Evolutionary conservation across 2,888 invertebrate genomes (phyloP), one percentile per base, ranked within the genome.

Genomic region (Leptinotarsa tumamoca): DNA sequence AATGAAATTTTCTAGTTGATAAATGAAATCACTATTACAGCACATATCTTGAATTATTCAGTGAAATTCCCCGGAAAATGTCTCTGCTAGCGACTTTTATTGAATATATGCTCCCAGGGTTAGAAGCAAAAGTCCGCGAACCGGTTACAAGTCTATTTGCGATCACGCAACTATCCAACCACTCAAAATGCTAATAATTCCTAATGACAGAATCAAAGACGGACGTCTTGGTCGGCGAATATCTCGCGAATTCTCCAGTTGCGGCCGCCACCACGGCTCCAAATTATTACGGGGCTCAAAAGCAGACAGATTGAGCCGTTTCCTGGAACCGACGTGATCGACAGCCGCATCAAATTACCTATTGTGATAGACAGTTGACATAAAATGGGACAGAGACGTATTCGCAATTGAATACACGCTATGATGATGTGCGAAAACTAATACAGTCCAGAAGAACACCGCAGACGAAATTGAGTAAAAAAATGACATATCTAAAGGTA

Each of bases 271-370:
- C 79, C 80, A 77, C 75, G 78, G 76, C 79, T 71, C 79, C 75
- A 69, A 82, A 80, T 80, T 82, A 82, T 82, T 78, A 79, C 80
- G 77, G 72, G 77, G 50, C 77, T 80, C 79, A 80, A 80, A 78
- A 83, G 82, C 83, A 81, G 84, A 82, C 83, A 82, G 82, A 83
- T 85, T 83, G 82, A 80, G 80, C 79, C 74, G 78, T 80, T 87
- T 86, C 87, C 82, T 81, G 82, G 86, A 87, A 86, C 80, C 78
- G 81, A 85, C 85, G 85, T 87, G 87, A 87, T 87, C 86, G 87
- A 87, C 87, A 86, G 85, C 83, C 84, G 72, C 83, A 84, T 84
- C 83, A 85, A 86, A 86, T 86, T 85, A 82, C 84, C 86, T 84
- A 86, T 86, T 86, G 86, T 86, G 86, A 86, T 85, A 81, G 83